Percentiles rank a stretch among this genome's conserved stretches.
phyloP scores from a whole-genome alignment of 1,140 invertebrate species.

The Drosophila elegans region DNA sequence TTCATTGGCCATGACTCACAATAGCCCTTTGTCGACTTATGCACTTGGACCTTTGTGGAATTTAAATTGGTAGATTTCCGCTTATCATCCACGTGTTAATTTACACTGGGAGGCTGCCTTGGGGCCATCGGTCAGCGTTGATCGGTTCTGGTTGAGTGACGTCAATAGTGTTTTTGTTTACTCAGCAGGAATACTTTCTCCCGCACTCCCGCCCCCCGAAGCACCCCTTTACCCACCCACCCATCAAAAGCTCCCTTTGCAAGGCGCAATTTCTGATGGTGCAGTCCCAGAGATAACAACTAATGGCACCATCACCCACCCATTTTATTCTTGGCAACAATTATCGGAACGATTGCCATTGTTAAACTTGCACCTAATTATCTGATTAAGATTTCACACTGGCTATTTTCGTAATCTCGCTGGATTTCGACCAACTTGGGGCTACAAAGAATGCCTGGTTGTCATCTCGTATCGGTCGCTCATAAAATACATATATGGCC shows the following conservation, averaged over 20 bases:
- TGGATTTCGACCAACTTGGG: slow-evolving; percentile 26
- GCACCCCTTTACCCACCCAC: slow-evolving; percentile 6
- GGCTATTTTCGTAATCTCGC: slow-evolving; percentile 33
- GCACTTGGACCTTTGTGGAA: slow-evolving; percentile 9
- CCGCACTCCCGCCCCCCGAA: slow-evolving; percentile 1
- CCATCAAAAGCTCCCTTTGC: slow-evolving; percentile 6
- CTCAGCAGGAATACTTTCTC: slow-evolving; percentile 14
- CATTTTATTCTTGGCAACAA: slow-evolving; percentile 71
- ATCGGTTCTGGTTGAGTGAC: slow-evolving; percentile 7
- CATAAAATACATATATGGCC: slow-evolving; percentile 3
- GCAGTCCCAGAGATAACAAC: slow-evolving; percentile 40
- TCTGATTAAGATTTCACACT: slow-evolving; percentile 50
- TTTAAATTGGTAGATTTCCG: slow-evolving; percentile 18
- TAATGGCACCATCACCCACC: slow-evolving; percentile 20
- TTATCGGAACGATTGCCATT: slow-evolving; percentile 58
- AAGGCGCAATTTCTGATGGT: slow-evolving; percentile 38
- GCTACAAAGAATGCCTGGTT: slow-evolving; percentile 23
- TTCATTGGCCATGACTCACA: slow-evolving; percentile 39
- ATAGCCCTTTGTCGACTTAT: slow-evolving; percentile 37
- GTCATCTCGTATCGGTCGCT: slow-evolving; percentile 21
- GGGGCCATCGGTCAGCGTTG: slow-evolving; percentile 9
- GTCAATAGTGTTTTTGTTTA: slow-evolving; percentile 42
- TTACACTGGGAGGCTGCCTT: slow-evolving; percentile 9
- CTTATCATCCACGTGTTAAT: slow-evolving; percentile 25
- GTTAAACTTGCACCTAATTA: slow-evolving; percentile 63